A percentile compares a stretch with the other conserved stretches of the same genome.
Evolutionary conservation across 2,888 invertebrate species (phyloP).

Genomic region (Nomada flava): DNA sequence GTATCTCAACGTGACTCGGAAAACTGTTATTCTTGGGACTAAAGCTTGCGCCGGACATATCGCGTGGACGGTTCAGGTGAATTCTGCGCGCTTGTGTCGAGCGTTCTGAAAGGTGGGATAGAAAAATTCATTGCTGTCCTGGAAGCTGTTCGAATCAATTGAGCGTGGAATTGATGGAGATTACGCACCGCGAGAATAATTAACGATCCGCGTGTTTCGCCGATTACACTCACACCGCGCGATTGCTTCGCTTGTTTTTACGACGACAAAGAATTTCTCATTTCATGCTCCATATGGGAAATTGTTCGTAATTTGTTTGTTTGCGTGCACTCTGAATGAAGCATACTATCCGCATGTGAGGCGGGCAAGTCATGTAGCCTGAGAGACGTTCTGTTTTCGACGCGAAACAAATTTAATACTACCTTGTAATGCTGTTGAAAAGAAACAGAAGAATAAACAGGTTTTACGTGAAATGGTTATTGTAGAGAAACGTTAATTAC

Average conservation of each 20-base stretch:
- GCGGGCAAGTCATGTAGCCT: too few species aligned
- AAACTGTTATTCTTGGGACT: not conserved
- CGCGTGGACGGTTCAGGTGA: constrained; percentile 13
- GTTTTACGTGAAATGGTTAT: constrained; percentile 2
- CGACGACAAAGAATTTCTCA: not conserved
- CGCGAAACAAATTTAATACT: too few species aligned
- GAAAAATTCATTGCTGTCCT: not conserved
- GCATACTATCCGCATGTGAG: not conserved
- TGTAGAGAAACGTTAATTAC: constrained; percentile 44
- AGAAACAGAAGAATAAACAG: too few species aligned
- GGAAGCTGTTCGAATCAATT: constrained; percentile 5
- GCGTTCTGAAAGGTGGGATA: not conserved
- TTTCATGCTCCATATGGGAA: not conserved
- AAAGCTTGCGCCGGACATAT: not conserved
- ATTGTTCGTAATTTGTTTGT: constrained; percentile 8
- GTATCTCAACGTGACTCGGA: constrained; percentile 23
- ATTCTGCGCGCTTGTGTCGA: constrained; percentile 1
- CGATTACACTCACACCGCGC: not conserved
- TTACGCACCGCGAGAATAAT: not conserved
- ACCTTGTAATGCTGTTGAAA: too few species aligned
- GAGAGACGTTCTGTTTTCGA: too few species aligned
- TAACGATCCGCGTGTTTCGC: not conserved
- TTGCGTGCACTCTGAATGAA: not conserved
- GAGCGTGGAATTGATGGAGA: not conserved
- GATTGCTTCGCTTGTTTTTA: not conserved